Evolutionary conservation across 2,113 vertebrate species (phyloP).

Genomic region (Cyanocitta stelleri): DNA sequence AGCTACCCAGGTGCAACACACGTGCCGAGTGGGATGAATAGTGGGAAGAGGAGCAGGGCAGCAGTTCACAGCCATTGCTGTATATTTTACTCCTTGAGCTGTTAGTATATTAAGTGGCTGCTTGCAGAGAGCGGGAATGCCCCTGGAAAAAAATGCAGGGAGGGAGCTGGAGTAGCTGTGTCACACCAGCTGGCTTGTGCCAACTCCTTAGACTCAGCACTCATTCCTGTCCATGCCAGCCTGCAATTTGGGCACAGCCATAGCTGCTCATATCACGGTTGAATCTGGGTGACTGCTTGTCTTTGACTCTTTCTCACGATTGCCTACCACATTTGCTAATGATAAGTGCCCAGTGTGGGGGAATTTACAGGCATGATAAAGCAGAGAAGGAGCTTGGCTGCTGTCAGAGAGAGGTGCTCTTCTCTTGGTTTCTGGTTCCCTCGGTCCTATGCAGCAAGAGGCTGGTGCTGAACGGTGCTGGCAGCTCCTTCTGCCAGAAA

Average conservation of each 20-base stretch:
- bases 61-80: neutral
- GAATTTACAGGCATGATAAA: neutral
- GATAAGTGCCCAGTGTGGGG: neutral
- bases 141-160: neutral
- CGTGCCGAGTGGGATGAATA: neutral
- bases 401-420: neutral
- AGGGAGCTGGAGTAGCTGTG: neutral
- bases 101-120: neutral
- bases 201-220: neutral
- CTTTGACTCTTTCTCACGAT: neutral
- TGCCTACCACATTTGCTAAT: neutral
- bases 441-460: neutral
- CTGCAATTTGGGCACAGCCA: neutral
- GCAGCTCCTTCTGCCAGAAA: neutral
- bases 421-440: neutral
- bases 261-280: neutral
- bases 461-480: neutral
- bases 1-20: neutral
- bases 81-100: neutral
- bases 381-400: neutral
- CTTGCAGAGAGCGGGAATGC: neutral
- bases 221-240: rapidly evolving
- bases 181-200: neutral
- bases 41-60: neutral
- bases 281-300: neutral